Base-by-base conservation (phyloP, 2,113 vertebrate genomes). In the Phylloscopus trochiloides region DNA sequence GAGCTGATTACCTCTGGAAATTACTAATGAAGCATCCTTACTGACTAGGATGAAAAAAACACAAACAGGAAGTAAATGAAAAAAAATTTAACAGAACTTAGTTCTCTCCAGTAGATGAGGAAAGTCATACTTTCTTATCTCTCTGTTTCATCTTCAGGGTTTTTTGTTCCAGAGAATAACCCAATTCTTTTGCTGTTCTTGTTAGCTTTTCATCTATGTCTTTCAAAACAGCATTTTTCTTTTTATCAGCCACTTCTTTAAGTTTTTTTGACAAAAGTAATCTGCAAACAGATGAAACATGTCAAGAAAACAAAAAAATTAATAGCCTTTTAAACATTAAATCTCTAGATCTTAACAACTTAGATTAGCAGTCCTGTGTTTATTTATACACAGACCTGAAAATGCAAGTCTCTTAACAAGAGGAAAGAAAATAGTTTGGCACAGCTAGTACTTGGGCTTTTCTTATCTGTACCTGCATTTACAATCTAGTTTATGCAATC, bases 101-200 rank as follows among this genome's bases (percentile, higher is more conserved):
- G 29, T 71, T 61, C 40, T 92, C 59, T 58, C 71, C 85, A 95
- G 58, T 59, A 48, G 55, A 84, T 90, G n/a, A 92, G 70, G 16
- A 95, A 92, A 95, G 45, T 18, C 98, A 55, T 98, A 99, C 99
- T 98, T 99, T 99, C 96, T 98, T 99, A 92, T 99, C 98, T 96
- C 99, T 98, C 96, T 98, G 98, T 95, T 99, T 99, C 98, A 99
- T 99, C 94, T 95, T 98, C 97, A 95, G 59, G 34, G 98, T 99
- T 98, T 98, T 99, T 95, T 98, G 99, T 86, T 99, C 99, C 86
- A 99, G 91, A 9, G 98, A 98, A 77, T 98, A 98, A 51, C 98
- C 98, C 91, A 99, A 95, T 66, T 96, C 97, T 95, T 98, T 98
- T 52, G 99, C 98, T 86, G 93, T 93, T 92, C 95, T 97, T 78